phyloP scores from a whole-genome alignment of 92 coral and sea anemone species.

The Pocillopora grandis region DNA sequence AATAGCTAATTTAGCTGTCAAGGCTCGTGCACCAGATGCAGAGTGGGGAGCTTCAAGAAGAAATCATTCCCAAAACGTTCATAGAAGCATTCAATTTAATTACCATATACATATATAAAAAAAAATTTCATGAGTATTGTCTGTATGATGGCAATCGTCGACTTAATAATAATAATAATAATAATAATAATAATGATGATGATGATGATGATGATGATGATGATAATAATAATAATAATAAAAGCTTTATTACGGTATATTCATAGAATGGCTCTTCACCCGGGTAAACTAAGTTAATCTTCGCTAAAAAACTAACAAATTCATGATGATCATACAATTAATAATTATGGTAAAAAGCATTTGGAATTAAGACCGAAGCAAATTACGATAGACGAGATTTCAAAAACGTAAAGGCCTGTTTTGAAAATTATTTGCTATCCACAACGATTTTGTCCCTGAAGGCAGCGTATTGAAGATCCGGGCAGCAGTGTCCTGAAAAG shows the following conservation, averaged over 20 bases:
- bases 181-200: no score
- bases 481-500: slow-evolving; percentile 12
- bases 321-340: slow-evolving; percentile 12
- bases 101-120: no score
- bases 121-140: no score
- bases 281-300: neutral
- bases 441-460: neutral
- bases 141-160: no score
- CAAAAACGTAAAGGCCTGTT: slow-evolving; percentile 22
- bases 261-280: neutral
- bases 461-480: slow-evolving; percentile 4
- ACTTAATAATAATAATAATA: no score
- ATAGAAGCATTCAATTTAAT: no score
- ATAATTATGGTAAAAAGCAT: slow-evolving; percentile 23
- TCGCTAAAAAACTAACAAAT: neutral
- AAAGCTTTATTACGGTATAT: slow-evolving; percentile 1
- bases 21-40: no score
- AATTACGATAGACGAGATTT: slow-evolving; percentile 31
- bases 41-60: no score
- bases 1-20: no score
- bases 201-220: no score
- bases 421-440: slow-evolving; percentile 3
- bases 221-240: no score
- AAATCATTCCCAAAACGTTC: no score
- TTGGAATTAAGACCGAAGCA: slow-evolving; percentile 13